Conservation (phyloP, 2,113 vertebrate species). For the Corythornis cristatus region DNA sequence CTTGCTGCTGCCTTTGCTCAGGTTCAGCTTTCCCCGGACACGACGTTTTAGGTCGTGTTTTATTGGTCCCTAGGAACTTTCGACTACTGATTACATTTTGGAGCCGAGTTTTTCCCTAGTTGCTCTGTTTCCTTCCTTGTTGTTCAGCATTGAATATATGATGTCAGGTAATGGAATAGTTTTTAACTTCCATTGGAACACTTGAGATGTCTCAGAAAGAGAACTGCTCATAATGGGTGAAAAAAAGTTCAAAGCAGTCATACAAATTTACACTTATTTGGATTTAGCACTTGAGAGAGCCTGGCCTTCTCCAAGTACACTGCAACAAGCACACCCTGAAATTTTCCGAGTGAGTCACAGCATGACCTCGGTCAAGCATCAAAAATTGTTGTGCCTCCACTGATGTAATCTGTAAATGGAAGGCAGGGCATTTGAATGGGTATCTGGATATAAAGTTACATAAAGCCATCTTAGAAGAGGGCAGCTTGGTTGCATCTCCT, state of each 20-base stretch:
- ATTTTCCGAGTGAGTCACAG: background rate
- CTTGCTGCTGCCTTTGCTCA: background rate
- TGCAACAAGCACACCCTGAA: background rate
- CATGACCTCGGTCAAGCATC: background rate
- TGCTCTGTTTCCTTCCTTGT: background rate
- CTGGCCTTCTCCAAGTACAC: background rate
- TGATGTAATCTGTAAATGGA: background rate
- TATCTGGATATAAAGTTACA: background rate
- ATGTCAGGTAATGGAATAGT: background rate
- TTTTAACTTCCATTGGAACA: background rate
- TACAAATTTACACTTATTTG: background rate
- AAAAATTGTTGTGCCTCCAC: background rate
- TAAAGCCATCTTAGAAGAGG: background rate
- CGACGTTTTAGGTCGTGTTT: no score
- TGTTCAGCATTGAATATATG: background rate
- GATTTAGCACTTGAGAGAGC: background rate
- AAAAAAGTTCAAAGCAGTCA: background rate
- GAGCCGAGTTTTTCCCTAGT: background rate
- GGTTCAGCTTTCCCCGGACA: background rate
- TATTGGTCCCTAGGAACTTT: background rate
- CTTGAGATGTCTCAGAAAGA: background rate
- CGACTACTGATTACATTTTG: background rate
- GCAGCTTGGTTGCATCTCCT: background rate
- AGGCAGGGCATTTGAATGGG: background rate
- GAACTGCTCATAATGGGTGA: background rate